These are phyloP conservation scores for Stenodema calcarata DNA, from an alignment of 2,888 invertebrate species.

Conservation along the genomic window DNA sequence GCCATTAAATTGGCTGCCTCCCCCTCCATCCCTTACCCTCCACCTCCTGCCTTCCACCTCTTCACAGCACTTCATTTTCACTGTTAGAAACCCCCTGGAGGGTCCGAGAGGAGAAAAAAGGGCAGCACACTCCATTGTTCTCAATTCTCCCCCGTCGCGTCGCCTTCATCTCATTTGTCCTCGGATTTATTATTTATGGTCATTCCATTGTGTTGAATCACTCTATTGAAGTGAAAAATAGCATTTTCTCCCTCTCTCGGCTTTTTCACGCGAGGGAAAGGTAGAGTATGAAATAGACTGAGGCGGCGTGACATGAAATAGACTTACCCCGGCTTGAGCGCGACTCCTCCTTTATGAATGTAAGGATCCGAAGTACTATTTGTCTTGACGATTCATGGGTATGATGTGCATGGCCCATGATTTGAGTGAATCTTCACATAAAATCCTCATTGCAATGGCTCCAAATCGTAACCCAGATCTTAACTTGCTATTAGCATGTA, in stretches of 20 bases:
- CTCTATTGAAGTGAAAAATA: constrained; percentile 37
- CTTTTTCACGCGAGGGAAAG: neutral
- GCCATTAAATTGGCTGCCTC: neutral
- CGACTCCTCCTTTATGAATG: no score
- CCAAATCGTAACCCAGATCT: no score
- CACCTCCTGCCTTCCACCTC: neutral
- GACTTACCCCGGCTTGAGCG: no score
- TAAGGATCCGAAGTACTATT: no score
- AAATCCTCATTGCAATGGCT: no score
- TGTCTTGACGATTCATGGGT: no score
- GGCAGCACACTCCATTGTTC: constrained; percentile 32
- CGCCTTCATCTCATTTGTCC: constrained; percentile 42
- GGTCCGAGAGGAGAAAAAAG: constrained; percentile 25
- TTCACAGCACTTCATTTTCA: constrained; percentile 19
- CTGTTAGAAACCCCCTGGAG: constrained; percentile 6
- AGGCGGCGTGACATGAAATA: no score
- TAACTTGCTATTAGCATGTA: no score
- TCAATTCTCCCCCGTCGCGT: constrained; percentile 16
- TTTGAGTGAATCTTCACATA: no score
- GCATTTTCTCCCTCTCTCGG: neutral
- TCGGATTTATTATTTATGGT: constrained; percentile 45
- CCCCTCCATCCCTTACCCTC: neutral
- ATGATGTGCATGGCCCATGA: no score
- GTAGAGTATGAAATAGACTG: neutral
- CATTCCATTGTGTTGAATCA: constrained; percentile 33